Evolutionary conservation across 2,797 vertebrate genomes (phyloP).

Genomic region (Parambassis ranga): DNA sequence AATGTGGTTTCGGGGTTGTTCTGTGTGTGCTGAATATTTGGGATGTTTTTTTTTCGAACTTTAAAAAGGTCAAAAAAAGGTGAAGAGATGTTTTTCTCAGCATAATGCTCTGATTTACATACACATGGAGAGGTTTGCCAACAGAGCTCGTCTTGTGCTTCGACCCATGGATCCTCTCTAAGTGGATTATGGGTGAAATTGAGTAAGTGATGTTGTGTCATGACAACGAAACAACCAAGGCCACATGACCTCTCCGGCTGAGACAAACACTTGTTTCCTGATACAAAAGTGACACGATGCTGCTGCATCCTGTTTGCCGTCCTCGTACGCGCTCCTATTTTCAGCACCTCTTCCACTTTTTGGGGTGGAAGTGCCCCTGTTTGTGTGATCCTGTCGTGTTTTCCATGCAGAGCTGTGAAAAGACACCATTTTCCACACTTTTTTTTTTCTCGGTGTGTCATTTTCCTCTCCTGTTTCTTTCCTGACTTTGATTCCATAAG

Average conservation of each 20-base stretch:
- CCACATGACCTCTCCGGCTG: slow-evolving; percentile 33
- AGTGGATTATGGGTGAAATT: slow-evolving; percentile 66
- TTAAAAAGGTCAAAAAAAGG: not conserved
- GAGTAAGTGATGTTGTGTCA: slow-evolving; percentile 57
- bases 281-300: not conserved
- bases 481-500: slow-evolving; percentile 51
- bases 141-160: slow-evolving; percentile 56
- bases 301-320: slow-evolving; percentile 47
- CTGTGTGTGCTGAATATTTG: not conserved
- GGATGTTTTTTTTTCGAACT: not conserved
- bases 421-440: slow-evolving; percentile 28
- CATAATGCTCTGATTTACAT: not conserved
- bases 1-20: not conserved
- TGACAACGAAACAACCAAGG: slow-evolving; percentile 61
- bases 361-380: slow-evolving; percentile 25
- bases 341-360: slow-evolving; percentile 11
- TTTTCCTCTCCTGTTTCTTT: slow-evolving; percentile 54
- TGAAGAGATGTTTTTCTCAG: not conserved
- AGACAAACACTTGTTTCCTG: slow-evolving; percentile 36
- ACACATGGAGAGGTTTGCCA: not conserved
- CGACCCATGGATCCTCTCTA: slow-evolving; percentile 30
- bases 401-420: slow-evolving; percentile 48
- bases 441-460: not conserved
- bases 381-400: slow-evolving; percentile 38
- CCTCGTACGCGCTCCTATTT: slow-evolving; percentile 40